Percentiles rank a stretch among this genome's conserved stretches.
phyloP scores from a whole-genome alignment of 1,140 invertebrate genomes.

The Bombus confusus region DNA sequence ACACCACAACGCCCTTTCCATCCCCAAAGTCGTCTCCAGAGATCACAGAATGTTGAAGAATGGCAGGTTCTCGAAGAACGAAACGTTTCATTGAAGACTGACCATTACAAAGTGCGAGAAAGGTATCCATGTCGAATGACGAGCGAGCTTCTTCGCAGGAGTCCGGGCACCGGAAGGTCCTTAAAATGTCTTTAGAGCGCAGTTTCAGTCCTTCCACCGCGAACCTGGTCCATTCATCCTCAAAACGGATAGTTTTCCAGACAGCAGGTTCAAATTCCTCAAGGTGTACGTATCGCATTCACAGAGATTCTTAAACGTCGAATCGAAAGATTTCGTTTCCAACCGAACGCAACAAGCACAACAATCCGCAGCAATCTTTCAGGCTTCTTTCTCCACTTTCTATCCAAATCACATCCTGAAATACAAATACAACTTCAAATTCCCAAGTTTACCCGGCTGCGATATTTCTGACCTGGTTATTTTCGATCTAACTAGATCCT shows the following conservation, averaged over 20 bases:
- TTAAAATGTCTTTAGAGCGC: constrained; percentile 48
- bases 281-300: not conserved
- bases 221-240: constrained; percentile 37
- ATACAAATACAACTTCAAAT: not conserved
- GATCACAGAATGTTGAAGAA: not conserved
- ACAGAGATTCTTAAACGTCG: not conserved
- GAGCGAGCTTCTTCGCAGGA: constrained; percentile 39
- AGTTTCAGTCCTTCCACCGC: constrained; percentile 18
- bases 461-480: constrained; percentile 5
- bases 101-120: not conserved
- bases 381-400: not conserved
- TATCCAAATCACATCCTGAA: not conserved
- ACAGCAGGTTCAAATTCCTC: constrained; percentile 42
- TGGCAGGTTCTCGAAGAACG: constrained; percentile 8
- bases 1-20: not conserved
- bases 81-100: constrained; percentile 39
- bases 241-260: constrained; percentile 32
- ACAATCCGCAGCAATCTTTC: not conserved
- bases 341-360: not conserved
- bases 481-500: constrained; percentile 11
- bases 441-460: constrained; percentile 39
- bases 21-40: not conserved
- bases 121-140: constrained; percentile 50
- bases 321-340: not conserved
- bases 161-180: not conserved